phyloP scores from a whole-genome alignment of 1,140 invertebrate genomes.

The Sminthurinus signatus region DNA sequence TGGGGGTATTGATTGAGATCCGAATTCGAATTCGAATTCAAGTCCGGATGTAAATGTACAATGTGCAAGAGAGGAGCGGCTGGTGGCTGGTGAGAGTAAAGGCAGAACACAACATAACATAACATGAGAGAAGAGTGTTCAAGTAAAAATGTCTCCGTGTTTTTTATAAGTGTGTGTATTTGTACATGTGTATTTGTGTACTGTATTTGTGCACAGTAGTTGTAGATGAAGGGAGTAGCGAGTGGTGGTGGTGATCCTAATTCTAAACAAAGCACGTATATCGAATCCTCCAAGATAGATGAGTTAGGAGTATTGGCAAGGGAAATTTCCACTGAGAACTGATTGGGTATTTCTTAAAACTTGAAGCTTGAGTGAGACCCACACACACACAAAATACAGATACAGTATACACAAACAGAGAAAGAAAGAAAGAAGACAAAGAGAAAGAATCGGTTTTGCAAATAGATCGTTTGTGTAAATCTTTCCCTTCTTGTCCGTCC shows the following conservation, averaged over 20 bases:
- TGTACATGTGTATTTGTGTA: no score
- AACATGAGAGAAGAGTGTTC: no score
- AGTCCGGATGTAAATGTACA: constrained; percentile 7
- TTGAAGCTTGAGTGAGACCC: constrained; percentile 9
- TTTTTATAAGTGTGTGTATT: no score
- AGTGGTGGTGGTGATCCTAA: constrained; percentile 28
- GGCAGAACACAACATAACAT: no score
- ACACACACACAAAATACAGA: no score
- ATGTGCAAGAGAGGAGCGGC: not conserved
- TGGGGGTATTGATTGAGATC: constrained; percentile 25
- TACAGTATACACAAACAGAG: no score
- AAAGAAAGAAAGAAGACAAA: constrained; percentile 5
- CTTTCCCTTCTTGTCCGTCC: constrained; percentile 38
- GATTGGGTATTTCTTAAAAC: constrained; percentile 34
- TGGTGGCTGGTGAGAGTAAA: no score
- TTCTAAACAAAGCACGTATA: constrained; percentile 39
- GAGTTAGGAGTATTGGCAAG: constrained; percentile 37
- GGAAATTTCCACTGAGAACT: constrained; percentile 33
- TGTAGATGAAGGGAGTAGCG: constrained; percentile 6
- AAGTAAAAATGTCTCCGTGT: no score
- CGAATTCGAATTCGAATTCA: not conserved
- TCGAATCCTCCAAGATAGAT: constrained; percentile 36
- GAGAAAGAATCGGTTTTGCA: constrained; percentile 38
- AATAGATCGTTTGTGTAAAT: constrained; percentile 41
- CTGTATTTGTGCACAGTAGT: no score